These are phyloP conservation scores for Cephalophus harveyi DNA, from an alignment of 2,113 vertebrate species.

Conservation along the genomic window DNA sequence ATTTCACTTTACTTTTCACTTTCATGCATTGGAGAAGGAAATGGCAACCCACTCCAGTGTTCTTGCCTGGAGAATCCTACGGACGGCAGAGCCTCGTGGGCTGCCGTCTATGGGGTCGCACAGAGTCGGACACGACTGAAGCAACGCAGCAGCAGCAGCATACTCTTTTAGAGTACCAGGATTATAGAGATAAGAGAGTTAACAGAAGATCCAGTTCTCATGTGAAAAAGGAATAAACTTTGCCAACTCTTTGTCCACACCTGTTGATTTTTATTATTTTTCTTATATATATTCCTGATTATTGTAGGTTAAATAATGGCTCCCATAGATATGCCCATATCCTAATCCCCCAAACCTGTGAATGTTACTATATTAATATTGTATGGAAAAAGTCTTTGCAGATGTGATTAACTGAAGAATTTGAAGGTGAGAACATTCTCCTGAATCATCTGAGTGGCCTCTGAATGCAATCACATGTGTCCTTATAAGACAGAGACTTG, in stretches of 20 bases:
- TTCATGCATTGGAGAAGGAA: no score
- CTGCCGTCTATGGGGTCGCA: no score
- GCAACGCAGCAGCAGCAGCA: no score
- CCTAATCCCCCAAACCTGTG: neutral
- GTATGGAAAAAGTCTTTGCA: neutral
- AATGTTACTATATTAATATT: neutral
- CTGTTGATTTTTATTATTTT: neutral
- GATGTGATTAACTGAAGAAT: neutral
- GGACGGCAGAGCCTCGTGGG: no score
- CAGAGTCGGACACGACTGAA: no score
- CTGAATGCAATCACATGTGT: neutral
- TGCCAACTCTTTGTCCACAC: neutral
- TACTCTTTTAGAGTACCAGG: neutral
- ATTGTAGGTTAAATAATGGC: neutral
- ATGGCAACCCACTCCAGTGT: no score
- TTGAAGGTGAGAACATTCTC: neutral
- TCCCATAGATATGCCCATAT: neutral
- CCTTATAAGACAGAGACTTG: neutral
- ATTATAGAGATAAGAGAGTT: neutral
- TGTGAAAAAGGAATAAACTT: neutral
- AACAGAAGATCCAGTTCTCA: constrained; percentile 1
- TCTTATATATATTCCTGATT: neutral
- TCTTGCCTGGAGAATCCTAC: no score
- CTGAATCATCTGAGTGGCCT: neutral
- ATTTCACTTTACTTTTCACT: no score